Conservation (phyloP, 2,797 vertebrate species). For the Rhabdomys pumilio region DNA sequence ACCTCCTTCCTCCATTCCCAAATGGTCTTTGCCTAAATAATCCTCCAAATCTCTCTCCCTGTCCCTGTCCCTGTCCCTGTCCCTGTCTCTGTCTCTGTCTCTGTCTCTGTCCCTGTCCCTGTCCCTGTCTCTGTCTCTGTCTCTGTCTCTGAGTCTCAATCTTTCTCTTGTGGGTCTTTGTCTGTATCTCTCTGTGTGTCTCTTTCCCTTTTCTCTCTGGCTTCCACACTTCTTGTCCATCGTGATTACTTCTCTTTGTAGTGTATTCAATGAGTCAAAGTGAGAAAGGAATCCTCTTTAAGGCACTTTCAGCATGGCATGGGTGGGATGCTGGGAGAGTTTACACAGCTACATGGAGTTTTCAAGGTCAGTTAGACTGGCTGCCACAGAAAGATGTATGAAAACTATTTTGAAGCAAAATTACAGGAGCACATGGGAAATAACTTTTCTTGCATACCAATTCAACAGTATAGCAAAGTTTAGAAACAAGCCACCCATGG, state of each 20-base stretch:
- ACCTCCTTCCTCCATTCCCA: constrained; percentile 57
- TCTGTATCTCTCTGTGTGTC: neutral
- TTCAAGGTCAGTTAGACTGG: constrained; percentile 49
- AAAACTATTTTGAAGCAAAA: constrained; percentile 58
- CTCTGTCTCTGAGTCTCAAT: too few species aligned
- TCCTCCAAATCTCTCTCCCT: neutral
- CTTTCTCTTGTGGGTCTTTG: too few species aligned
- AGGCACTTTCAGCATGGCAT: neutral
- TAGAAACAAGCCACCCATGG: constrained; percentile 65
- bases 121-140: neutral
- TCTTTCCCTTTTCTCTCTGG: neutral
- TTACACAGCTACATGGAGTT: constrained; percentile 20
- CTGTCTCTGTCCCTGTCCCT: neutral
- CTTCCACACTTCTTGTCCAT: neutral
- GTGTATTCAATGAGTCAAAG: constrained; percentile 40
- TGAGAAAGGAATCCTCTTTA: neutral
- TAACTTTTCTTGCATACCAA: constrained; percentile 42
- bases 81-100: neutral
- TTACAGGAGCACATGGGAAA: constrained; percentile 23
- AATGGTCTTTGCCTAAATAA: constrained; percentile 55
- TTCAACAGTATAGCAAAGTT: constrained; percentile 24
- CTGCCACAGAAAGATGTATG: constrained; percentile 40
- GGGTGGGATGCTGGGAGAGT: neutral
- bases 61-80: neutral
- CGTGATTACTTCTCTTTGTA: neutral